Evolutionary conservation across 1,140 invertebrate genomes (phyloP), one percentile per base, ranked within the genome.

Genomic region (Myzus persicae): DNA sequence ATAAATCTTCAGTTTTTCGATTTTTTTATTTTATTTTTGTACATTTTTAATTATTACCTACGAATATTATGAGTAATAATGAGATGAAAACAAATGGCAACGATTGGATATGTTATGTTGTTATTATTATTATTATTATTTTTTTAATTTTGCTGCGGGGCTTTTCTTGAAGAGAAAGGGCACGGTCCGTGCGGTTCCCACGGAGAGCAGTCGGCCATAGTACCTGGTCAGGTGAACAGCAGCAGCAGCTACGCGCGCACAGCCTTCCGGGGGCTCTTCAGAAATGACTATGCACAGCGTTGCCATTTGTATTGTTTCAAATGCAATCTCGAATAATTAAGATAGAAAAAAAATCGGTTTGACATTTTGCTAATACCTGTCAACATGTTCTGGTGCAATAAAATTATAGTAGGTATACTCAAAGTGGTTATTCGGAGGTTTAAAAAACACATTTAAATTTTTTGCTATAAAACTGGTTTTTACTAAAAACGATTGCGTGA

Each of bases 201-300:
- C 91, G 91, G 91, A 93, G 91, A 85, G 91, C 91, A 93, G 91
- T 93, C 91, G 91, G 91, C 91, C 91, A 93, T 93, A 93, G 91
- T 93, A 84, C 91, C 91, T 93, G 91, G 91, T 93, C 91, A 93
- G 91, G 91, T 85, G 91, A 93, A 93, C 91, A 93, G 91, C 91
- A 93, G 76, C 91, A 91, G 67, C 67, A 48, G 67, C 90, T 54
- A 67, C 81, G 76, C 91, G 91, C 38, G 81, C 67, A 85, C 91
- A 48, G 76, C 76, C 91, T 93, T 93, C 91, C 91, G 81, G 91
- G n/a, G 91, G 81, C 91, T 92, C 76, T 92, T 11, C 91, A 81
- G 90, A 82, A 92, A 92, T 92, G 38, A 91, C 90, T 81, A 40
- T 40, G 36, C 36, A 40, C 89, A n/a, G 54, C 46, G 88, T 89